These are phyloP conservation scores for Aurelia aurita complex sp. Pacific DNA, from an alignment of 30 jellyfish, hydroid and myxozoan genomes.

Conservation along the genomic window DNA sequence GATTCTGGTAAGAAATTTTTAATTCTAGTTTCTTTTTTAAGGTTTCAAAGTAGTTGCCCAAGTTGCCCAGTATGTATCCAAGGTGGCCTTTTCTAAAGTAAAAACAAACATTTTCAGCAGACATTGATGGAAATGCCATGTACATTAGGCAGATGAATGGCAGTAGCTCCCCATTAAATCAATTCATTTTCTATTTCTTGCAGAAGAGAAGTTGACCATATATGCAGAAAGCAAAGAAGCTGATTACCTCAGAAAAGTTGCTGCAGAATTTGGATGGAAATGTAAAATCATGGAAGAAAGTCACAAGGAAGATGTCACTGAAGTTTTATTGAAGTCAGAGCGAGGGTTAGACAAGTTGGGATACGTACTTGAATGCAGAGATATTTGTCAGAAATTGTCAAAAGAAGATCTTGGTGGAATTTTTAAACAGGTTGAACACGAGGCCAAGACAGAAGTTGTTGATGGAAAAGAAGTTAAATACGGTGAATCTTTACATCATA, in stretches of 20 bases:
- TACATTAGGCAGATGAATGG: too few relatives aligned
- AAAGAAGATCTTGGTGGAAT: slow-evolving; percentile 26
- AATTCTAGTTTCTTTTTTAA: too few relatives aligned
- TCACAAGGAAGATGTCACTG: slow-evolving; percentile 32
- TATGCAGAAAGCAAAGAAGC: too few relatives aligned
- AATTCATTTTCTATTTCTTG: too few relatives aligned
- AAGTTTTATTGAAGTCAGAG: slow-evolving; percentile 29
- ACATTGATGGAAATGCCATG: too few relatives aligned
- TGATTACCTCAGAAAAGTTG: not conserved
- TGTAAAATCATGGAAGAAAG: slow-evolving; percentile 12
- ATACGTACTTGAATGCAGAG: slow-evolving; percentile 29
- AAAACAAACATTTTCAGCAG: too few relatives aligned
- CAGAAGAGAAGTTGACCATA: too few relatives aligned
- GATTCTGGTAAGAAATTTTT: not conserved
- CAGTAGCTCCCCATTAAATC: too few relatives aligned
- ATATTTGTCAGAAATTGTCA: not conserved
- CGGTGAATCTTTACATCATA: slow-evolving; percentile 30
- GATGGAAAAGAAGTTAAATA: slow-evolving; percentile 18
- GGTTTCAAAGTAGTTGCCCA: too few relatives aligned
- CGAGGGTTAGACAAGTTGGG: slow-evolving; percentile 40
- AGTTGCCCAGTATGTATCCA: too few relatives aligned
- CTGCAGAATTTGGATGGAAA: slow-evolving; percentile 28
- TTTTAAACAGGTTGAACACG: not conserved
- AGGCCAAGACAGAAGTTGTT: slow-evolving; percentile 4
- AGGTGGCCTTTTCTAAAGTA: too few relatives aligned